Percentiles rank a stretch among this genome's conserved stretches.
Conservation (phyloP, 2,113 vertebrate genomes). For the Perca fluviatilis region DNA sequence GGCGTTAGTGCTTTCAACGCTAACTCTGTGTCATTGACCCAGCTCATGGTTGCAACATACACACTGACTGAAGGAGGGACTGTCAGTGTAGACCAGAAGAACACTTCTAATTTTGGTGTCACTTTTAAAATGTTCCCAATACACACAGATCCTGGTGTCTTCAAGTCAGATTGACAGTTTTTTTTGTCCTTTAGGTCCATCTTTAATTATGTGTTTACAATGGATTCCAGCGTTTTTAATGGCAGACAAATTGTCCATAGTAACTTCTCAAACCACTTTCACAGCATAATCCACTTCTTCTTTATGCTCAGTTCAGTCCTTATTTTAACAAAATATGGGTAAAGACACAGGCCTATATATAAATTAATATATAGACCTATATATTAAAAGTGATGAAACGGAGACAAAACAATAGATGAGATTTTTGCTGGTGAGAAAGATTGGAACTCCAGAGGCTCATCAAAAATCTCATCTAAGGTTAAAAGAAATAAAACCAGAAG, state of each 20-base stretch:
- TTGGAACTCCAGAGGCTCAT: not conserved
- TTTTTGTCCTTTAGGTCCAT: not conserved
- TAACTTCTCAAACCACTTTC: slow-evolving; percentile 1
- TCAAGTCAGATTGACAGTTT: not conserved
- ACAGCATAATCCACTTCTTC: not conserved
- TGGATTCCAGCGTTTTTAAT: not conserved
- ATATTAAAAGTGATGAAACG: too few species aligned
- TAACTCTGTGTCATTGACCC: slow-evolving; percentile 50
- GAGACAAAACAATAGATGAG: not conserved
- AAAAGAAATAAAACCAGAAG: not conserved
- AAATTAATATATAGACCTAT: too few species aligned
- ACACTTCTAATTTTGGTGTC: not conserved
- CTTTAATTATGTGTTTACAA: not conserved
- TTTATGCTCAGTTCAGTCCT: not conserved
- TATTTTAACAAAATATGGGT: not conserved
- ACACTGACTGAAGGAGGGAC: slow-evolving; percentile 23
- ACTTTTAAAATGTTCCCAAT: not conserved
- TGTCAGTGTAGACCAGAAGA: not conserved
- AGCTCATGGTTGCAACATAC: slow-evolving; percentile 11
- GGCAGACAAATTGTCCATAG: not conserved
- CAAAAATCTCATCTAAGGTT: not conserved
- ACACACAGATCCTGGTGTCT: not conserved
- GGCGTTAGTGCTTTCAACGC: slow-evolving; percentile 11
- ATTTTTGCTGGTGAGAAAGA: not conserved
- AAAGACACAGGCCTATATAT: not conserved